Percentiles rank a stretch among this genome's conserved stretches.
These are phyloP conservation scores for Drosophila cracens DNA, from an alignment of 2,888 invertebrate species.

Conservation along the genomic window DNA sequence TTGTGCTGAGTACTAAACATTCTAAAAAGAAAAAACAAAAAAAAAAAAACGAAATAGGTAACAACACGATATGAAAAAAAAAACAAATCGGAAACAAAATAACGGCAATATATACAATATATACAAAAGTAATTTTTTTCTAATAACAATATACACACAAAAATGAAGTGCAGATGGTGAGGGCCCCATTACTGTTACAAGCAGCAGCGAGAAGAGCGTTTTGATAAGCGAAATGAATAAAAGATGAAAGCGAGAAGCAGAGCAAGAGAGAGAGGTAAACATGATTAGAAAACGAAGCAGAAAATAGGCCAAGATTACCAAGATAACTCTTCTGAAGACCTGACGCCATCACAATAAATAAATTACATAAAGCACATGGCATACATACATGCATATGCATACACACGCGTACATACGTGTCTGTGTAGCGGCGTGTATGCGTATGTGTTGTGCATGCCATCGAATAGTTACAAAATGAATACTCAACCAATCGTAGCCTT, in stretches of 20 bases:
- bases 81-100: constrained; percentile 9
- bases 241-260: too few species aligned
- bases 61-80: background rate
- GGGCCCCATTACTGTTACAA: background rate
- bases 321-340: constrained; percentile 20
- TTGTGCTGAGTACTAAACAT: constrained; percentile 71
- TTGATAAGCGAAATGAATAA: background rate
- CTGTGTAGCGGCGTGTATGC: background rate
- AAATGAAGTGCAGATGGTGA: constrained; percentile 10
- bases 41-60: constrained; percentile 13
- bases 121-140: constrained; percentile 29
- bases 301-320: background rate
- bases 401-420: background rate
- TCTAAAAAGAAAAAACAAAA: constrained; percentile 22
- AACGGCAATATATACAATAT: constrained; percentile 8
- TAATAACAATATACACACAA: constrained; percentile 20
- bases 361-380: constrained; percentile 9
- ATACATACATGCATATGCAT: constrained; percentile 11
- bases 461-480: constrained; percentile 40
- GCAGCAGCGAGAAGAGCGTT: constrained; percentile 10
- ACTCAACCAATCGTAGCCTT: constrained; percentile 79
- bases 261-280: too few species aligned
- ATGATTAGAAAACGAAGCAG: background rate
- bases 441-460: background rate
- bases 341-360: constrained; percentile 5